These are phyloP conservation scores for Sebastes hubbsi DNA, from an alignment of 2,797 vertebrate genomes.

Conservation along the genomic window DNA sequence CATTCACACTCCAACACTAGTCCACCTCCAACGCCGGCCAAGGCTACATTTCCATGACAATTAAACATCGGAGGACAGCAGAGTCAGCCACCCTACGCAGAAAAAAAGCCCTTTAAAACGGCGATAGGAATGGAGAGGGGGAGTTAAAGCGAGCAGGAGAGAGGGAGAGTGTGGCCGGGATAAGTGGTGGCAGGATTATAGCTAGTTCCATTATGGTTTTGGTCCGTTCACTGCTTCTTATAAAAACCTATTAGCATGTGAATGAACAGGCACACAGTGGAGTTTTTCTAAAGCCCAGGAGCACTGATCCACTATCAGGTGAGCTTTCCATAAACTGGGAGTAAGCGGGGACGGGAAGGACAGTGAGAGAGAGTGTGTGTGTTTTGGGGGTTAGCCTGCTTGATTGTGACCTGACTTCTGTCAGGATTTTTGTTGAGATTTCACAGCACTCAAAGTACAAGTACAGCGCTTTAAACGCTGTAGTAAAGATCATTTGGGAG, in stretches of 20 bases:
- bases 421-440: conserved; percentile 22
- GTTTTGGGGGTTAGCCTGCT: not conserved
- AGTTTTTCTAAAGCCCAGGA: conserved; percentile 67
- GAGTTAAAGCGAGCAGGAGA: conserved; percentile 12
- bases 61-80: conserved; percentile 60
- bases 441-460: conserved; percentile 11
- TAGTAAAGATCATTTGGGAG: conserved; percentile 40
- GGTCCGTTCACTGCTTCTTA: conserved; percentile 71
- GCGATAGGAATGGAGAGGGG: conserved; percentile 58
- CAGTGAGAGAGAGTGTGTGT: not conserved
- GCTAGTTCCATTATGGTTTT: conserved; percentile 74
- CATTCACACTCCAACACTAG: not conserved
- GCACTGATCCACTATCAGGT: conserved; percentile 73
- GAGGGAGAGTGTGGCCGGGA: conserved; percentile 53
- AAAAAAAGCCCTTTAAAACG: conserved; percentile 47
- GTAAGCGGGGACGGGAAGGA: conserved; percentile 4
- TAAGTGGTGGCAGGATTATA: conserved; percentile 77
- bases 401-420: conserved; percentile 13
- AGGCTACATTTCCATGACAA: conserved; percentile 74
- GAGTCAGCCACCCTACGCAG: conserved; percentile 52
- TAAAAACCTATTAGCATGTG: conserved; percentile 79
- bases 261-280: conserved; percentile 70
- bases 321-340: conserved; percentile 65
- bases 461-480: conserved; percentile 4
- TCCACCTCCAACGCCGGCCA: conserved; percentile 26